These are phyloP conservation scores for Leptobrachium leishanense DNA, from an alignment of 2,113 vertebrate species.

Conservation along the genomic window DNA sequence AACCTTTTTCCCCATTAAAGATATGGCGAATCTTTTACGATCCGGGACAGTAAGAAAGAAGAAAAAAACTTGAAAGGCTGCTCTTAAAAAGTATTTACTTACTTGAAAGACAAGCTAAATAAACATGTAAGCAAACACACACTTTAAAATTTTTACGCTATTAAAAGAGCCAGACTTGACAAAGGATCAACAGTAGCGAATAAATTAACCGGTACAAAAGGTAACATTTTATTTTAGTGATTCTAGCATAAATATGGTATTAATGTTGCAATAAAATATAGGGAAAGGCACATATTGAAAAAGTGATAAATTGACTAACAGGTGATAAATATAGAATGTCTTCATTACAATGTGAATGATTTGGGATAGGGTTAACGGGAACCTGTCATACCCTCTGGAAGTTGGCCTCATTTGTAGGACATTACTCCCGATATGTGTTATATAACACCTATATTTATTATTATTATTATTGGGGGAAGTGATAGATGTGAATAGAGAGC, in stretches of 20 bases:
- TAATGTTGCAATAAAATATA: background rate
- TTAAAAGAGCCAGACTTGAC: slow-evolving; percentile 10
- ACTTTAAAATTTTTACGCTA: slow-evolving; percentile 24
- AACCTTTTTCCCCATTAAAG: background rate
- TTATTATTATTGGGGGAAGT: too few species aligned
- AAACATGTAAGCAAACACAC: slow-evolving; percentile 43
- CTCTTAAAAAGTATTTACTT: slow-evolving; percentile 24
- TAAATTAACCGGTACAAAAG: slow-evolving; percentile 11
- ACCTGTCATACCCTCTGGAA: too few species aligned
- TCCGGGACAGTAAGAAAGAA: slow-evolving; percentile 25
- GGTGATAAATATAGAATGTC: background rate
- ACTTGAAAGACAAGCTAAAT: slow-evolving; percentile 35
- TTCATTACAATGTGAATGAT: background rate
- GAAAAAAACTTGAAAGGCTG: slow-evolving; percentile 32
- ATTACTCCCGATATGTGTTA: too few species aligned
- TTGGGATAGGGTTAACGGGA: background rate
- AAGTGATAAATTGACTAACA: background rate
- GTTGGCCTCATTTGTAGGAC: too few species aligned
- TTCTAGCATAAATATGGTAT: slow-evolving; percentile 12
- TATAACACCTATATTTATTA: too few species aligned
- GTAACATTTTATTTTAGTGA: background rate
- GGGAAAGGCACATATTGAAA: slow-evolving; percentile 9
- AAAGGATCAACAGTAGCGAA: background rate
- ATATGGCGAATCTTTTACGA: slow-evolving; percentile 20
- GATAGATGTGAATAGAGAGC: too few species aligned